Percentiles rank a stretch among this genome's conserved stretches.
Evolutionary conservation across 1,140 invertebrate species (phyloP).

Genomic region (Drepana arcuata): DNA sequence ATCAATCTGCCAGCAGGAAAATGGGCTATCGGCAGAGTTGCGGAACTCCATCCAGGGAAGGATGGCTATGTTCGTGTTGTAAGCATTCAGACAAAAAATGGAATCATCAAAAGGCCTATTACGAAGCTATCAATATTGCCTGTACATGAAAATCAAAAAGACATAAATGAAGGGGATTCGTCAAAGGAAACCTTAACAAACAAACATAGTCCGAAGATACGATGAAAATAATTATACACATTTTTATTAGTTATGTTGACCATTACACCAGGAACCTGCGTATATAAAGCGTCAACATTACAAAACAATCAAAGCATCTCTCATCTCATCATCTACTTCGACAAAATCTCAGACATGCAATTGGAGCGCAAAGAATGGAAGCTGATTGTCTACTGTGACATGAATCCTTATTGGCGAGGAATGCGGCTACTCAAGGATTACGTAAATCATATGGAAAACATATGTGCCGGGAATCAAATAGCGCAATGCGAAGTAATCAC

Average conservation of each 20-base stretch:
- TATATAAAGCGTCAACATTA: slow-evolving; percentile 2
- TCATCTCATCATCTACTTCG: no score
- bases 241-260: slow-evolving; percentile 1
- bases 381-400: slow-evolving; percentile 1
- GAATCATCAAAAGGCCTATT: slow-evolving; percentile 3
- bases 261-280: background rate
- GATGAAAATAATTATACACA: no score
- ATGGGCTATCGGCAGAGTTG: slow-evolving; percentile 4
- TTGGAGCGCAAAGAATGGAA: slow-evolving; percentile 4
- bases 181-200: background rate
- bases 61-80: slow-evolving; percentile 1
- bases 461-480: background rate
- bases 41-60: slow-evolving; percentile 4
- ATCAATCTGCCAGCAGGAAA: slow-evolving; percentile 2
- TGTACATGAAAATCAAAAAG: background rate
- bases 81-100: slow-evolving; percentile 4
- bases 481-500: slow-evolving; percentile 5
- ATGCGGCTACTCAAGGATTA: background rate
- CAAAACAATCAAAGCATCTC: slow-evolving; percentile 8
- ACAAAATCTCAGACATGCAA: slow-evolving; percentile 7
- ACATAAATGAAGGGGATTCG: background rate
- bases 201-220: background rate
- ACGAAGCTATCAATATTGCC: slow-evolving; percentile 5
- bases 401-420: slow-evolving; percentile 1
- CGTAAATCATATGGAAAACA: slow-evolving; percentile 1